phyloP scores from a whole-genome alignment of 2,888 invertebrate genomes.

The Diabrotica balteata region DNA sequence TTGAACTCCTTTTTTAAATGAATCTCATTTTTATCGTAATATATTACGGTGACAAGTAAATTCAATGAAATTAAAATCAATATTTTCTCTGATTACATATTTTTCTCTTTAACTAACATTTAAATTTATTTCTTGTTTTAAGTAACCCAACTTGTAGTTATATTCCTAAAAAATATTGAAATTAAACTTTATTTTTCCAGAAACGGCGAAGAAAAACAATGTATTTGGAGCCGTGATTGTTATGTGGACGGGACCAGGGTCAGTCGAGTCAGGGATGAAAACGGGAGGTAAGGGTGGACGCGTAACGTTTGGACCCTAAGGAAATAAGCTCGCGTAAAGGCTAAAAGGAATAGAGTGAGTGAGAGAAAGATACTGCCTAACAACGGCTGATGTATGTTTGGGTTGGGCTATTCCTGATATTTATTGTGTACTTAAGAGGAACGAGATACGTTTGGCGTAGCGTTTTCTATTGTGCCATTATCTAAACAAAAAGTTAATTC shows the following conservation, averaged over 20 bases:
- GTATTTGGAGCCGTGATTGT: conserved; percentile 26
- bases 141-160: no score
- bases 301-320: conserved; percentile 56
- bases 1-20: no score
- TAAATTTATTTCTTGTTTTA: no score
- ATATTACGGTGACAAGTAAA: neutral
- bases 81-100: neutral
- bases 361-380: conserved; percentile 47
- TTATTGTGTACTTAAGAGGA: conserved; percentile 61
- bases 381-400: conserved; percentile 57
- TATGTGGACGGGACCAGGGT: conserved; percentile 38
- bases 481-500: conserved; percentile 48
- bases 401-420: conserved; percentile 58
- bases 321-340: conserved; percentile 51
- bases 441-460: conserved; percentile 51
- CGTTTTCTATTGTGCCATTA: conserved; percentile 47
- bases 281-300: conserved; percentile 37
- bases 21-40: no score
- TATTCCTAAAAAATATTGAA: no score
- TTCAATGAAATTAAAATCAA: neutral
- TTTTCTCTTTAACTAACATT: neutral
- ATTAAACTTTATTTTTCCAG: conserved; percentile 5
- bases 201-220: conserved; percentile 25
- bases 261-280: conserved; percentile 39
- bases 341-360: conserved; percentile 48